Evolutionary conservation across 1,140 invertebrate species (phyloP).

Genomic region (Conopomorpha cramerella): DNA sequence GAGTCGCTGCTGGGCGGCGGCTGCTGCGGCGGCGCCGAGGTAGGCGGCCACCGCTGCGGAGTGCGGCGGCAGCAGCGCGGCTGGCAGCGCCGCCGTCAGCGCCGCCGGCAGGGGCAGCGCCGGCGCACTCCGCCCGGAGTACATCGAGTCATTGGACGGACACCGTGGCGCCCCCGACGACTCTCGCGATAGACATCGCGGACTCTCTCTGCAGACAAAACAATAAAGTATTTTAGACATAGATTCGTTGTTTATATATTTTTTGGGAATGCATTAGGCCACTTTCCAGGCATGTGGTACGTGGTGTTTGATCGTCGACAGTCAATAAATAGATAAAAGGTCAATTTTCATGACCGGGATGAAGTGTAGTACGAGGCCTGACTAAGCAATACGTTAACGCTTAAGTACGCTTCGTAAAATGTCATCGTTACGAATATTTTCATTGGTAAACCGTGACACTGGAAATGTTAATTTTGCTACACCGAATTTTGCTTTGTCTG

Average conservation of each 20-base stretch:
- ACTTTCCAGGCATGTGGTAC: too few species aligned
- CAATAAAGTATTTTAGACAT: constrained; percentile 10
- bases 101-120: constrained; percentile 60
- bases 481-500: too few species aligned
- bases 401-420: too few species aligned
- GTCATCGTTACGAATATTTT: too few species aligned
- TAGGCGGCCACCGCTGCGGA: constrained; percentile 80
- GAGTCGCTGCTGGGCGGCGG: constrained; percentile 73
- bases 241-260: constrained; percentile 10
- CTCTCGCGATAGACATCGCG: constrained; percentile 77
- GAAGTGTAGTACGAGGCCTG: too few species aligned
- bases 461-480: too few species aligned
- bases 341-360: too few species aligned
- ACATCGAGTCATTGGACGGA: constrained; percentile 70
- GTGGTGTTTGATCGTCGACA: constrained; percentile 7
- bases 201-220: constrained; percentile 75
- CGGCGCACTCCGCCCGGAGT: constrained; percentile 67
- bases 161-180: constrained; percentile 71
- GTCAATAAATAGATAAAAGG: constrained; percentile 13
- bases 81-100: constrained; percentile 54
- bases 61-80: constrained; percentile 71
- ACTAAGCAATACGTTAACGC: too few species aligned
- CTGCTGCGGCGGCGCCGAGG: constrained; percentile 68
- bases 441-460: too few species aligned
- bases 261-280: too few species aligned